Percentiles rank a stretch among this genome's conserved stretches.
Conservation (phyloP, 2,113 vertebrate species). For the Tonatia bakeri region DNA sequence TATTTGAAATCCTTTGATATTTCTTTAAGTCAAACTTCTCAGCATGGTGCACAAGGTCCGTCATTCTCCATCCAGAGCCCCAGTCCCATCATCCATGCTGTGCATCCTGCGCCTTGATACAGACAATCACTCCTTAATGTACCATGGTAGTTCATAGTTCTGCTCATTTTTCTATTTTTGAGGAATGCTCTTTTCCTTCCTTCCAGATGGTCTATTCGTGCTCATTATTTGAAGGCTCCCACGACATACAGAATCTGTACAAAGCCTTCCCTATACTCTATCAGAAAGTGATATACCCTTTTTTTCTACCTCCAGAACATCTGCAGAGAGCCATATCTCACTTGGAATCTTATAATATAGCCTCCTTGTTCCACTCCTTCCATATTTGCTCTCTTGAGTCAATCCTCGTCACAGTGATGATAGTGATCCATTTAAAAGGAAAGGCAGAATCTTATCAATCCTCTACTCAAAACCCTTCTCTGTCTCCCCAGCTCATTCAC, state of each 20-base stretch:
- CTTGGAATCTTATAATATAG: background rate
- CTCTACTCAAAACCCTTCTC: background rate
- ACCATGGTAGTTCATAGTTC: background rate
- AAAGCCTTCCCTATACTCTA: background rate
- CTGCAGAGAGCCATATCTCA: background rate
- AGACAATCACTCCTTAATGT: background rate
- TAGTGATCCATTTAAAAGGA: background rate
- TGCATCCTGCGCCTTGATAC: background rate
- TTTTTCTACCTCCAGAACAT: background rate
- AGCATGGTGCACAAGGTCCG: background rate
- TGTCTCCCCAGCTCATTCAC: background rate
- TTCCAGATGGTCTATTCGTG: background rate
- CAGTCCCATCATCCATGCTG: accelerated
- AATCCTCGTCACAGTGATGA: background rate
- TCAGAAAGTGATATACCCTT: background rate
- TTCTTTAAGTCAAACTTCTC: background rate
- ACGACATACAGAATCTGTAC: background rate
- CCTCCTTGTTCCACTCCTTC: background rate
- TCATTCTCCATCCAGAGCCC: background rate
- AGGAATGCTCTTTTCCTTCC: background rate
- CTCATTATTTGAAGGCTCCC: background rate
- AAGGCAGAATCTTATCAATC: background rate
- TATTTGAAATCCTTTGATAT: background rate
- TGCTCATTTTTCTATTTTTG: background rate
- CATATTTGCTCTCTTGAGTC: background rate